Conservation (phyloP, 2,113 vertebrate species). For the Electrona antarctica region DNA sequence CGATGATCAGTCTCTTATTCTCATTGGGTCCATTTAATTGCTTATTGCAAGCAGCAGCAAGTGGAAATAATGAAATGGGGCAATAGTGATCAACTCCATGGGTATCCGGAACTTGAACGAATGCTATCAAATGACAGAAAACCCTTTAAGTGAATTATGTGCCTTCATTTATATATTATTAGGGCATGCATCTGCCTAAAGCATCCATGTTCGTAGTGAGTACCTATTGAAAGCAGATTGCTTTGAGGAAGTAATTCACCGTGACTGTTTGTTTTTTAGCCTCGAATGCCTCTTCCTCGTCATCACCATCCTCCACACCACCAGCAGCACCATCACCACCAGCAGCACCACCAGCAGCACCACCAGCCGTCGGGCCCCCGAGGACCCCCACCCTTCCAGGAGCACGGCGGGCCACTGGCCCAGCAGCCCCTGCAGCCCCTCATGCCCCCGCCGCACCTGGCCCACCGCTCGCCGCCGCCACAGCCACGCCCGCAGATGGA, state of each 20-base stretch:
- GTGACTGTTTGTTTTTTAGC: slow-evolving; percentile 43
- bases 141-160: background rate
- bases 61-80: background rate
- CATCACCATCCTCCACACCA: slow-evolving; percentile 49
- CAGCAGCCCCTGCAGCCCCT: slow-evolving; percentile 88
- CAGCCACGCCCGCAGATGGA: slow-evolving; percentile 82
- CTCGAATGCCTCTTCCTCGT: slow-evolving; percentile 82
- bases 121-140: background rate
- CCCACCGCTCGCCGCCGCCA: slow-evolving; percentile 85
- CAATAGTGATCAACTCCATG: background rate
- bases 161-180: background rate
- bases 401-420: slow-evolving; percentile 75
- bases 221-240: slow-evolving; percentile 35
- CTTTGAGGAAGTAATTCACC: slow-evolving; percentile 33
- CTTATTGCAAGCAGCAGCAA: background rate
- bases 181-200: background rate
- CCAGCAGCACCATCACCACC: slow-evolving; percentile 62
- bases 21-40: background rate
- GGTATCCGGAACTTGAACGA: background rate
- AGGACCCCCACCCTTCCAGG: slow-evolving; percentile 86
- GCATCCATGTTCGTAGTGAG: background rate
- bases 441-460: slow-evolving; percentile 86
- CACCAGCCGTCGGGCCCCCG: slow-evolving; percentile 77
- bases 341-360: slow-evolving; percentile 80
- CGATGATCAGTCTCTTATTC: too few relatives aligned